Evolutionary conservation across 1,140 invertebrate species (phyloP).

Genomic region (Arctopsyche grandis): DNA sequence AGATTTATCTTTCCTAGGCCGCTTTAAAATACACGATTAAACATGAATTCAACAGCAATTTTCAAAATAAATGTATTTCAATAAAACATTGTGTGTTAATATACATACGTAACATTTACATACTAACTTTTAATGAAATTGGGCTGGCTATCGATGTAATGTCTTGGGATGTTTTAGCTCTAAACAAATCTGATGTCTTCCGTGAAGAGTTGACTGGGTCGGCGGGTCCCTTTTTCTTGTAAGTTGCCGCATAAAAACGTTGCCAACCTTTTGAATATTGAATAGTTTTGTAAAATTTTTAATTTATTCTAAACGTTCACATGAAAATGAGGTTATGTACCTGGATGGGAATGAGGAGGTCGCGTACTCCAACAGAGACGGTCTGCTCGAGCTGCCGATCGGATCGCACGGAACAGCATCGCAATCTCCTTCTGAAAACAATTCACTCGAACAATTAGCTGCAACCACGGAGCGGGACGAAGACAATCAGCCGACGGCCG

Average conservation of each 20-base stretch:
- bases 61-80: too few species aligned
- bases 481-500: too few species aligned
- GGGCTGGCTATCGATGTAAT: not conserved
- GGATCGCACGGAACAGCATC: not conserved
- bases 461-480: too few species aligned
- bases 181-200: not conserved
- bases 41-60: not conserved
- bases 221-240: not conserved
- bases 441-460: too few species aligned
- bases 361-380: not conserved
- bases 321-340: not conserved
- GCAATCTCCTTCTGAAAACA: too few species aligned
- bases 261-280: not conserved
- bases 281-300: too few species aligned
- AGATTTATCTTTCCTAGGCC: conserved; percentile 41
- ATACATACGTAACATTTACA: not conserved
- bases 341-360: not conserved
- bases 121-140: not conserved
- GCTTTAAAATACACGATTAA: conserved; percentile 36
- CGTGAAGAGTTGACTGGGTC: not conserved
- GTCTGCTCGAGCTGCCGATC: not conserved
- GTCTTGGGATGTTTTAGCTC: not conserved
- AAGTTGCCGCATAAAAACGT: not conserved
- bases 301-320: not conserved
- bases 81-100: conserved; percentile 6